Conservation (phyloP, 2,797 vertebrate species). For the Trichosurus vulpecula region DNA sequence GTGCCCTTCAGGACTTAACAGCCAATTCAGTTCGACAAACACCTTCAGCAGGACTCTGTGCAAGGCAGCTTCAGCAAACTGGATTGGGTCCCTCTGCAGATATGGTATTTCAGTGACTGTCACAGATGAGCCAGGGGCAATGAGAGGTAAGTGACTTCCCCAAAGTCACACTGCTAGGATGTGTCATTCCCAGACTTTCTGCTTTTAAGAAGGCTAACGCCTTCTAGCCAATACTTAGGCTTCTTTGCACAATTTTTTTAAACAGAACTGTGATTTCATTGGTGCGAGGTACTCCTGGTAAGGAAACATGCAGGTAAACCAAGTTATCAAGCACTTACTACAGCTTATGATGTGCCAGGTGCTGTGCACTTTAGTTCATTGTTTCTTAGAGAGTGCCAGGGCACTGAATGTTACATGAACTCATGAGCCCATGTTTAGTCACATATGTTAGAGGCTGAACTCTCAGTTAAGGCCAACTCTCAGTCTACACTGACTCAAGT, state of each 20-base stretch:
- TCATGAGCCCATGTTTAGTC: not conserved
- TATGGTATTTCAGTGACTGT: not conserved
- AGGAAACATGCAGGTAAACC: not conserved
- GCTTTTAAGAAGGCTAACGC: not conserved
- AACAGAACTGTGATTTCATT: not conserved
- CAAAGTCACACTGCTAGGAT: not conserved
- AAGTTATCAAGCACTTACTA: not conserved
- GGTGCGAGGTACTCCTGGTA: not conserved
- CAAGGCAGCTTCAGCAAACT: not conserved
- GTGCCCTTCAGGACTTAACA: not conserved
- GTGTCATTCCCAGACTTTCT: not conserved
- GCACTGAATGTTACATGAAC: not conserved
- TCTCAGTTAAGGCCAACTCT: not conserved
- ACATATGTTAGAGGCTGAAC: not conserved
- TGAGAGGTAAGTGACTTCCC: not conserved
- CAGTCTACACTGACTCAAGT: not conserved
- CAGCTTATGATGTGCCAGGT: not conserved
- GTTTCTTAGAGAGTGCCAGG: not conserved
- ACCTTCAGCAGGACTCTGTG: not conserved
- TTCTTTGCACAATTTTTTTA: not conserved
- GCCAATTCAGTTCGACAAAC: not conserved
- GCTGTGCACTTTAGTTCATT: not conserved
- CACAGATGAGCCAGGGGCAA: not conserved
- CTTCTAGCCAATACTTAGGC: not conserved
- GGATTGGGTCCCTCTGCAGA: not conserved